phyloP scores from a whole-genome alignment of 2,113 vertebrate genomes.

The Sinocyclocheilus grahami region DNA sequence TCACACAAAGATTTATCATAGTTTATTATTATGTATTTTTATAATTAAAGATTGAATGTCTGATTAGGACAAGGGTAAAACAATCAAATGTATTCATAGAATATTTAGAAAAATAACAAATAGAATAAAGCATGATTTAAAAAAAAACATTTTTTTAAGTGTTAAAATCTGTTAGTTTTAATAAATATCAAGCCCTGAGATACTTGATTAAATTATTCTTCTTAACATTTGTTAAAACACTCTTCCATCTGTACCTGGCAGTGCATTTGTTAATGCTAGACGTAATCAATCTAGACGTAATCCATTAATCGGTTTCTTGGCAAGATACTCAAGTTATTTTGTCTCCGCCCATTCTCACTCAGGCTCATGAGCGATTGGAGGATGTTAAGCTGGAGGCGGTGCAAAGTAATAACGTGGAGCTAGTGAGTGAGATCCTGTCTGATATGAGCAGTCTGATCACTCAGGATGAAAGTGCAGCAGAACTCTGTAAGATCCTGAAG shows the following conservation, averaged over 20 bases:
- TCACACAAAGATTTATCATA: no score
- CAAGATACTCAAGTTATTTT: slow-evolving; percentile 27
- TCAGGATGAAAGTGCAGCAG: slow-evolving; percentile 83
- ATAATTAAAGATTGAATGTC: background rate
- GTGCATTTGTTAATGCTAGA: background rate
- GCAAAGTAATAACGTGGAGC: slow-evolving; percentile 88
- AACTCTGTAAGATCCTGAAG: slow-evolving; percentile 89
- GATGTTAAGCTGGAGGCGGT: slow-evolving; percentile 94
- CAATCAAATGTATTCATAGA: background rate
- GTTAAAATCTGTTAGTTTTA: no score
- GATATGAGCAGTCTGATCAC: slow-evolving; percentile 83
- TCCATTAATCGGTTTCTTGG: slow-evolving; percentile 20
- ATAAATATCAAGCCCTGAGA: background rate
- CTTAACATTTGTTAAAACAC: background rate
- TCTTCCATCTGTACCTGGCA: background rate
- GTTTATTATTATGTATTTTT: no score
- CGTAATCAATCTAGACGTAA: background rate
- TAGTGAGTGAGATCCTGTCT: slow-evolving; percentile 92
- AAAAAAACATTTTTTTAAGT: no score
- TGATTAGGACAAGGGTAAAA: background rate
- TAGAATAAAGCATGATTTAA: no score
- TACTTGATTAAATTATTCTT: background rate
- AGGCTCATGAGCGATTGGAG: slow-evolving; percentile 95
- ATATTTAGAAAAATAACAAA: no score
- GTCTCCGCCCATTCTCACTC: slow-evolving; percentile 33